Evolutionary conservation across 2,113 vertebrate genomes (phyloP).

Genomic region (Varanus salvator): DNA sequence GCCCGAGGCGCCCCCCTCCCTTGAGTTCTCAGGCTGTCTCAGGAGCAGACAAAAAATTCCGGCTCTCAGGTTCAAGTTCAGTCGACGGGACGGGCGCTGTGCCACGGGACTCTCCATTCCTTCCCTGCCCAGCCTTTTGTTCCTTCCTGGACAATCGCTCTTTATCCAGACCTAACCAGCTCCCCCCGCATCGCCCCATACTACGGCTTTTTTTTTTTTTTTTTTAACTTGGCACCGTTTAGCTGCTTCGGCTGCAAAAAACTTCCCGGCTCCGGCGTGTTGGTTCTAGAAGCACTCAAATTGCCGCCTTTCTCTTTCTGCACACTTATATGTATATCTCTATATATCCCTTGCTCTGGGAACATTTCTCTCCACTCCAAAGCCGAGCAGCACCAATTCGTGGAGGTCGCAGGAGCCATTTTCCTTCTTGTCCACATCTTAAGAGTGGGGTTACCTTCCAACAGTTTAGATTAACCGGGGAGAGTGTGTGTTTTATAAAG

Average conservation of each 20-base stretch:
- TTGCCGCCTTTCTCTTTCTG: conserved; percentile 63
- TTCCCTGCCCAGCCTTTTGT: conserved; percentile 79
- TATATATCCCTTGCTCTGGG: conserved; percentile 26
- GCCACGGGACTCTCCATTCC: conserved; percentile 69
- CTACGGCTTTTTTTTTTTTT: conserved; percentile 53
- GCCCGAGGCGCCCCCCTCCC: background rate
- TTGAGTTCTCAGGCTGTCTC: conserved; percentile 40
- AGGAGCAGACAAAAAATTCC: conserved; percentile 73
- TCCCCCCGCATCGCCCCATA: background rate
- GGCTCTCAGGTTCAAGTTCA: conserved; percentile 81
- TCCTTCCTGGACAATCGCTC: conserved; percentile 77
- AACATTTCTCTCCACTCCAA: conserved; percentile 31
- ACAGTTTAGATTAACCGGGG: background rate
- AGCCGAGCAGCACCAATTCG: background rate
- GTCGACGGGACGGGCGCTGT: conserved; percentile 70
- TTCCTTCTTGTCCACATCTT: background rate
- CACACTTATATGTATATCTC: conserved; percentile 53
- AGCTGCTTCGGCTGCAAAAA: conserved; percentile 75
- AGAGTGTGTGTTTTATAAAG: background rate
- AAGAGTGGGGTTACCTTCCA: background rate
- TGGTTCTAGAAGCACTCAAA: conserved; percentile 71
- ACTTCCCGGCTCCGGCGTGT: conserved; percentile 69
- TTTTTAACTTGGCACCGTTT: conserved; percentile 73
- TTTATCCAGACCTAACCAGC: conserved; percentile 68
- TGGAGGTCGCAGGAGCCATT: conserved; percentile 6